Conservation (phyloP, 1,140 invertebrate genomes). For the Rhyzopertha dominica region DNA sequence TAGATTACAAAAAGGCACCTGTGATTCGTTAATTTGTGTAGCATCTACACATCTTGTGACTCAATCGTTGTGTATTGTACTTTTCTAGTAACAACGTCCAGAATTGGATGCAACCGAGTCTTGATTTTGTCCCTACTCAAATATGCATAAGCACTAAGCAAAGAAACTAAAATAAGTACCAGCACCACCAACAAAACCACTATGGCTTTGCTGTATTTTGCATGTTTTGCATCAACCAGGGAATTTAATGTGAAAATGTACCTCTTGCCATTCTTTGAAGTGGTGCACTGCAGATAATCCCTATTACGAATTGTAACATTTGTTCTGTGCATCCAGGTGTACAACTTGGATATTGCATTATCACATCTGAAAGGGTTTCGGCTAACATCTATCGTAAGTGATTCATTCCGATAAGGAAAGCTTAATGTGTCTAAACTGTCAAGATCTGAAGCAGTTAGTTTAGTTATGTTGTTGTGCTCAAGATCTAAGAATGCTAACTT, state of each 20-base stretch:
- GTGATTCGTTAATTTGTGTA: too few relatives aligned
- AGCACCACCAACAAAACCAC: conserved; percentile 55
- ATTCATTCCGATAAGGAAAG: conserved; percentile 46
- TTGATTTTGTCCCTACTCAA: conserved; percentile 55
- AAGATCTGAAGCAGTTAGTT: conserved; percentile 55
- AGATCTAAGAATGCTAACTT: conserved; percentile 66
- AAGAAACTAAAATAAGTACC: conserved; percentile 50
- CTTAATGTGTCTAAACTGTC: conserved; percentile 55
- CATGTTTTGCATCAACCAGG: conserved; percentile 41
- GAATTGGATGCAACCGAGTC: conserved; percentile 56
- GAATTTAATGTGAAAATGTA: conserved; percentile 44
- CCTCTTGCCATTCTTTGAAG: conserved; percentile 37
- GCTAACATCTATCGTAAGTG: conserved; percentile 61
- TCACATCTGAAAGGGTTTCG: conserved; percentile 67
- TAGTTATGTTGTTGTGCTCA: conserved; percentile 62
- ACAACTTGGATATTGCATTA: conserved; percentile 57
- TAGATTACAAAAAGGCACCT: too few relatives aligned
- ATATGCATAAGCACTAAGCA: conserved; percentile 55
- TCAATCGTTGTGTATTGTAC: conserved; percentile 70
- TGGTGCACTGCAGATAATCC: conserved; percentile 51
- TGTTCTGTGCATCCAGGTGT: conserved; percentile 59
- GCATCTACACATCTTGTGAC: conserved; percentile 44
- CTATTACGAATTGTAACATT: conserved; percentile 58
- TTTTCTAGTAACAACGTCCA: conserved; percentile 62
- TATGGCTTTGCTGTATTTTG: conserved; percentile 45